These are phyloP conservation scores for Dasysyrphus tricinctus DNA, from an alignment of 2,888 invertebrate species.

Conservation along the genomic window DNA sequence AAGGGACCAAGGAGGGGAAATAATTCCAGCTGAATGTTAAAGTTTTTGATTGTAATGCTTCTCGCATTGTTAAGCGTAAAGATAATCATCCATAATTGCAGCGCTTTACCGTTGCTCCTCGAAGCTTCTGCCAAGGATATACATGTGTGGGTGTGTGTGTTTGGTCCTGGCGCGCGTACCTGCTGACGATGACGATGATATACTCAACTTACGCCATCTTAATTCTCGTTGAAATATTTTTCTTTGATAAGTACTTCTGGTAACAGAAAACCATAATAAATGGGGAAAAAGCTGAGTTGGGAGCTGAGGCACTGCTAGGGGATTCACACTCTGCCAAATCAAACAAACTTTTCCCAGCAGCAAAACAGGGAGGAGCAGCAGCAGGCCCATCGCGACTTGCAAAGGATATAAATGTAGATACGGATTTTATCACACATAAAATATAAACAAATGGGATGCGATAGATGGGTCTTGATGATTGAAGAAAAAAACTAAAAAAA, in stretches of 20 bases:
- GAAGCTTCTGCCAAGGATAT: not conserved
- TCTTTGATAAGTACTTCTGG: slow-evolving; percentile 67
- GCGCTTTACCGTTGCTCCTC: slow-evolving; percentile 52
- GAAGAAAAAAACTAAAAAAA: not conserved
- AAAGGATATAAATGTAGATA: slow-evolving; percentile 14
- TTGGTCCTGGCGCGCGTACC: slow-evolving; percentile 20
- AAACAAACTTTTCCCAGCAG: slow-evolving; percentile 47
- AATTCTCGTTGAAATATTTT: slow-evolving; percentile 58
- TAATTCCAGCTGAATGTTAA: slow-evolving; percentile 70
- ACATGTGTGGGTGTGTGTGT: not conserved
- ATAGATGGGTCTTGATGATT: slow-evolving; percentile 1
- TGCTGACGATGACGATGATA: slow-evolving; percentile 43
- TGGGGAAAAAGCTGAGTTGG: slow-evolving; percentile 19
- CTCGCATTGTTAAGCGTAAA: slow-evolving; percentile 69
- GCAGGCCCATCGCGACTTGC: slow-evolving; percentile 4
- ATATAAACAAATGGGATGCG: slow-evolving; percentile 66
- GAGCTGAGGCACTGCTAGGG: not conserved
- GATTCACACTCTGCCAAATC: slow-evolving; percentile 4
- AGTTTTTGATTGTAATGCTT: slow-evolving; percentile 74
- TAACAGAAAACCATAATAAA: slow-evolving; percentile 67
- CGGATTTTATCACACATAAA: slow-evolving; percentile 54
- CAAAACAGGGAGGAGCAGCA: not conserved
- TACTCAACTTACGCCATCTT: slow-evolving; percentile 29
- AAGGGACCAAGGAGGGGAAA: slow-evolving; percentile 28
- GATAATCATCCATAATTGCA: slow-evolving; percentile 74